phyloP scores from a whole-genome alignment of 1,140 invertebrate genomes.

The Brachionus rotundiformis region DNA sequence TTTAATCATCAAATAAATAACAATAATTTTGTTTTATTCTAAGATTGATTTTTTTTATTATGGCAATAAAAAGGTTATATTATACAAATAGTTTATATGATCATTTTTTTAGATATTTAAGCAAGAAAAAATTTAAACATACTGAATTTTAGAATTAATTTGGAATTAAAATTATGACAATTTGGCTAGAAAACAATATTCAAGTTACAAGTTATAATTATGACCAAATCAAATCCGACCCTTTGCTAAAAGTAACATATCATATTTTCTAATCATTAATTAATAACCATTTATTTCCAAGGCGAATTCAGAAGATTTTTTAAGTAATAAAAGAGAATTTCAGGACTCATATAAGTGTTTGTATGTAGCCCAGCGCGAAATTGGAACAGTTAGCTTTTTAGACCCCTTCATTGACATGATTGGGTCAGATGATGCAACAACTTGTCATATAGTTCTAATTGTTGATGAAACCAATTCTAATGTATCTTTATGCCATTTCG shows the following conservation, averaged over 20 bases:
- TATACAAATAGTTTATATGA: too few species aligned
- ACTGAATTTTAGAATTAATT: background rate
- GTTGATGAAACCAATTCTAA: slow-evolving; percentile 83
- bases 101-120: too few species aligned
- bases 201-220: slow-evolving; percentile 14
- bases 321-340: background rate
- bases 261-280: background rate
- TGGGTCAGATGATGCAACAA: slow-evolving; percentile 89
- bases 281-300: background rate
- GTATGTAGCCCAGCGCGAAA: slow-evolving; percentile 22
- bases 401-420: slow-evolving; percentile 68
- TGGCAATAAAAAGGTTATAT: too few species aligned
- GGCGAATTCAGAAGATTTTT: slow-evolving; percentile 25
- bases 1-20: too few species aligned
- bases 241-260: background rate
- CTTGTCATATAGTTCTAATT: slow-evolving; percentile 84
- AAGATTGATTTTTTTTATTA: too few species aligned
- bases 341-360: slow-evolving; percentile 5
- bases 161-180: background rate
- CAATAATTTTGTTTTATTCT: too few species aligned
- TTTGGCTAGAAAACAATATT: slow-evolving; percentile 31
- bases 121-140: background rate
- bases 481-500: slow-evolving; percentile 81
- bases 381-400: background rate
- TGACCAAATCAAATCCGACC: slow-evolving; percentile 4